Evolutionary conservation across 2,797 vertebrate species (phyloP), one percentile per base, ranked within the genome.

Genomic region (Aselliscus stoliczkanus): DNA sequence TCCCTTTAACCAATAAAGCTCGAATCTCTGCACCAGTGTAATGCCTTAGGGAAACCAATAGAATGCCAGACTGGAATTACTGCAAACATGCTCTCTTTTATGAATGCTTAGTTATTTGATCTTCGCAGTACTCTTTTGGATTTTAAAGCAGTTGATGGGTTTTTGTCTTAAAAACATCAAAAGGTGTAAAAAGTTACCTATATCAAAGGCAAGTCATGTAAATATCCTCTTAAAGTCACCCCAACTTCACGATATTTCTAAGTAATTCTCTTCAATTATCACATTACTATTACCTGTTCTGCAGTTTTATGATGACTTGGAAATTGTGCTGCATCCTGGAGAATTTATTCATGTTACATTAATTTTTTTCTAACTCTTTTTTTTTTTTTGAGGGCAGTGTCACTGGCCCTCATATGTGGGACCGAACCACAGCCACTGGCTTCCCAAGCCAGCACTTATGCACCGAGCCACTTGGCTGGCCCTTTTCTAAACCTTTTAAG

Each of bases 1-100:
- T 97, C 65, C 92, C 85, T 84, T 95, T 97, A 95, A 90, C 94
- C 97, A 85, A 23, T 97, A 96, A 97, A 97, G 95, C 65, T 89
- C 58, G 73, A 37, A 60, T 94, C 94, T 96, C 42, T 93, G 88
- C 0, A 0, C 92, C 58, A 70, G 90, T 97, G 79, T 73, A 73
- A 3, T 92, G 90, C 97, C 96, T 91, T 70, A 37, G 96, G 96
- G 96, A 94, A 94, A 3, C 0, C 65, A 77, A n/a, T 31, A 29
- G 69, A 88, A 90, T 77, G 76, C 54, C 84, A 50, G 79, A 90
- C 75, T 58, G 20, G 54, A 54, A 47, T 91, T 50, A 37, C 76
- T 97, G n/a, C 44, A 82, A 90, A 94, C 77, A 34, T 88, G 92
- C 88, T 96, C 23, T 54, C 72, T 97, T 96, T 91, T 93, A 84